Base-by-base conservation (phyloP, 2,113 vertebrate genomes). In the Callipepla squamata region DNA sequence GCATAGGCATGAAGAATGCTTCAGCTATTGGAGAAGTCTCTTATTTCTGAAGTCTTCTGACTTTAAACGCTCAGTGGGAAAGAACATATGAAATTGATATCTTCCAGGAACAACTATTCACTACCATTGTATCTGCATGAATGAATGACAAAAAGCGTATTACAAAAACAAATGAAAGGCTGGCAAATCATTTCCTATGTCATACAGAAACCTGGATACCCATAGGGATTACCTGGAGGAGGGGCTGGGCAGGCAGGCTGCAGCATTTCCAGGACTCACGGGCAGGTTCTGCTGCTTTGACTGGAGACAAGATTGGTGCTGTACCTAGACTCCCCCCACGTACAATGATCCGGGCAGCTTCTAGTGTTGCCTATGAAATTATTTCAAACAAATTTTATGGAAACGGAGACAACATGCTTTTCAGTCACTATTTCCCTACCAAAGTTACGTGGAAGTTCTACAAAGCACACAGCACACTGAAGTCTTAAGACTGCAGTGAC, bases 71-170 rank as follows among this genome's bases (percentile, higher is more conserved):
- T 76, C 82, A 72, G 42, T 61, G 79, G 65, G 72, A 90, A 95
- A 94, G 75, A 91, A 91, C 53, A 87, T 48, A 83, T 13, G 79
- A 90, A 94, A 92, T 34, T 7, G 73, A 76, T 96, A 94, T 75
- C 85, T 89, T 83, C n/a, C 76, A 96, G 93, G 82, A 95, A 94
- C 55, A 47, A 90, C 85, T 76, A 70, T 40, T 95, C 82, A 94
- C 83, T 91, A 77, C 47, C 79, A 74, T 93, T 96, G 94, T 94
- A 95, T 88, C 85, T 96, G 92, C 96, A 92, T 86, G 94, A 95
- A 91, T 90, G 94, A 88, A 65, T 79, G 76, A 88, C 85, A 95
- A 94, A 95, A 92, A 90, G 90, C 47, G 73, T 88, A 89, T 75
- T 48, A 93, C 76, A 93, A 95, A 91, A 78, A 92, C 36, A 86